Percentiles rank a stretch among this genome's conserved stretches.
These are phyloP conservation scores for Orthosia incerta DNA, from an alignment of 2,888 invertebrate species.

Conservation along the genomic window DNA sequence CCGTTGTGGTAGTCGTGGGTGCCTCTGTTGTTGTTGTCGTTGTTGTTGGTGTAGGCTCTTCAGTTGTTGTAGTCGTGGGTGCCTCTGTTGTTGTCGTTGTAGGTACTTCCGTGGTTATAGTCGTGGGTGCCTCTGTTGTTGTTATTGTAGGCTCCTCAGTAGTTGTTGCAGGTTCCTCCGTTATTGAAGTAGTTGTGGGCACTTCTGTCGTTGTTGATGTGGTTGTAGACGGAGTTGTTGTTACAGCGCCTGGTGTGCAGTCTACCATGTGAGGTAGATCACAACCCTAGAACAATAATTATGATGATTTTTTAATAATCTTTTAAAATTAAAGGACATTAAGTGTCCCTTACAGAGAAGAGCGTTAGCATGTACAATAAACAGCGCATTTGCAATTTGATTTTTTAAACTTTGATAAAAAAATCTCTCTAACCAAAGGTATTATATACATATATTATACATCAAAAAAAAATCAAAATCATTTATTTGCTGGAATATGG, in stretches of 20 bases:
- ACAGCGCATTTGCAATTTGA: too few species aligned
- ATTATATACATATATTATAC: too few species aligned
- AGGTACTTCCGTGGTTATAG: too few species aligned
- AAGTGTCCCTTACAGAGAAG: too few species aligned
- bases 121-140: background rate
- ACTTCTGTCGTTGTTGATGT: background rate
- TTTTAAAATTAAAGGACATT: too few species aligned
- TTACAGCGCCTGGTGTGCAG: conserved; percentile 16
- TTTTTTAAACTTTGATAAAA: too few species aligned
- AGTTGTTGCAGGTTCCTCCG: background rate
- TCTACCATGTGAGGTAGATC: conserved; percentile 31
- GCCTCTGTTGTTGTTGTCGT: background rate
- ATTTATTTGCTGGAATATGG: too few species aligned
- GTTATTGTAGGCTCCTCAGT: background rate
- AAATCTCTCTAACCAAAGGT: too few species aligned
- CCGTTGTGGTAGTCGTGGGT: background rate
- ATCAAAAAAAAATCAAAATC: too few species aligned
- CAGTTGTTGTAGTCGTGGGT: background rate
- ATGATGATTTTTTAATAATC: too few species aligned
- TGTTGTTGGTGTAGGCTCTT: background rate
- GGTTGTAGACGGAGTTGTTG: background rate
- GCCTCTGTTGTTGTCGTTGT: background rate
- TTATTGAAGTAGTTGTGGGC: background rate
- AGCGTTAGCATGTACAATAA: too few species aligned
- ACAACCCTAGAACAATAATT: conserved; percentile 17